phyloP scores from a whole-genome alignment of 1,140 invertebrate species.

The Oedothorax gibbosus region DNA sequence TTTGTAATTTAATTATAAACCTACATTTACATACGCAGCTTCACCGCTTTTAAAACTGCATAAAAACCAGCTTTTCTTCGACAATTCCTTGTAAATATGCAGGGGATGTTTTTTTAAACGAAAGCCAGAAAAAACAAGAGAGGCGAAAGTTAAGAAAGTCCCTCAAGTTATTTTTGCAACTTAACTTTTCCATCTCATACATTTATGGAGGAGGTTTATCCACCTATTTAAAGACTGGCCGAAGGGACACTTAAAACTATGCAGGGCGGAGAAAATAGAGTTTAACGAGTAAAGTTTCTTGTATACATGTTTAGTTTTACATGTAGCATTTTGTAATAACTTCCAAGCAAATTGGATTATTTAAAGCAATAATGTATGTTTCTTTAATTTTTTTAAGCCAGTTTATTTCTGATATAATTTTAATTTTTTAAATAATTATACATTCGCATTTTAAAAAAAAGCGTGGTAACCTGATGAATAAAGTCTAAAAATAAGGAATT shows the following conservation, averaged over 20 bases:
- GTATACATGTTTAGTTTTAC: background rate
- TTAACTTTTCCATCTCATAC: conserved; percentile 42
- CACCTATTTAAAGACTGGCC: conserved; percentile 21
- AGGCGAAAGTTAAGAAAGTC: conserved; percentile 23
- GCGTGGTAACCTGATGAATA: too few species aligned
- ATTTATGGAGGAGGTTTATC: conserved; percentile 46
- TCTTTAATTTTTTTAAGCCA: background rate
- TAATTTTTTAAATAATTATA: too few species aligned
- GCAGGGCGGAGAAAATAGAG: background rate
- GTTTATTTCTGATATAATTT: background rate
- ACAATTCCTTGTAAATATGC: background rate
- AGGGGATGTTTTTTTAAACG: conserved; percentile 10
- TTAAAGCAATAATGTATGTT: background rate
- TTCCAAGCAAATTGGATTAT: background rate
- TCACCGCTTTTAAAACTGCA: background rate
- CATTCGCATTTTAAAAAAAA: too few species aligned
- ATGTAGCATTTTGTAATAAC: background rate
- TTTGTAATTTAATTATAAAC: conserved; percentile 39
- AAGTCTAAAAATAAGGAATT: too few species aligned
- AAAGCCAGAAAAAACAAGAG: conserved; percentile 21
- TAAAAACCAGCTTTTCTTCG: background rate
- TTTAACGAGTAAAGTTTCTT: background rate
- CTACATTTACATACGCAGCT: conserved; percentile 33
- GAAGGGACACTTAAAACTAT: conserved; percentile 7
- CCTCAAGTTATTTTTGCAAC: conserved; percentile 11